Percentiles rank a stretch among this genome's conserved stretches.
Conservation (phyloP, 2,888 invertebrate species). For the Mellilla xanthometata region DNA sequence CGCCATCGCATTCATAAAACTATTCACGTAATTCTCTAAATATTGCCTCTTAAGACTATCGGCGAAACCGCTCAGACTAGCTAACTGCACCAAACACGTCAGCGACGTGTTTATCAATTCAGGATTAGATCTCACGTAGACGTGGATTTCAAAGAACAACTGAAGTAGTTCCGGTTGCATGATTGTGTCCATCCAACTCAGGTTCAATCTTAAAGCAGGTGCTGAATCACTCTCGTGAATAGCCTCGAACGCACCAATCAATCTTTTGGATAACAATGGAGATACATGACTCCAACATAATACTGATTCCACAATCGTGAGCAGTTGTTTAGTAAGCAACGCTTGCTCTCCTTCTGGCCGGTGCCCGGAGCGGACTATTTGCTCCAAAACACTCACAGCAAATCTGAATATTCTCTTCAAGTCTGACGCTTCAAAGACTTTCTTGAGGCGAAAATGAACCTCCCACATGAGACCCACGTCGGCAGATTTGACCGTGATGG, state of each 20-base stretch:
- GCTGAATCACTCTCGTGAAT: constrained; percentile 86
- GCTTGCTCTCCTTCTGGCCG: constrained; percentile 77
- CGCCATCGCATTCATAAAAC: constrained; percentile 69
- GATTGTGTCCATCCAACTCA: constrained; percentile 89
- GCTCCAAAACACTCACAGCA: constrained; percentile 70
- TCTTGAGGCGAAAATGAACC: constrained; percentile 91
- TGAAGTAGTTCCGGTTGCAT: constrained; percentile 88
- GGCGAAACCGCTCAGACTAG: constrained; percentile 68
- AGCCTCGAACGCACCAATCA: constrained; percentile 87
- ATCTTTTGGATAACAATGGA: constrained; percentile 84
- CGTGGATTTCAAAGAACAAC: constrained; percentile 92
- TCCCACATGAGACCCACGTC: constrained; percentile 95
- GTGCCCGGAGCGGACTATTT: constrained; percentile 67
- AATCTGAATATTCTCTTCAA: constrained; percentile 89
- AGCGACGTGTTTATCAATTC: constrained; percentile 90
- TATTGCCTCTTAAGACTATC: constrained; percentile 68
- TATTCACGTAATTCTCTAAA: constrained; percentile 70
- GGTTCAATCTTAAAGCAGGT: constrained; percentile 84
- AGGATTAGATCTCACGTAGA: constrained; percentile 89
- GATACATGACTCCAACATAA: constrained; percentile 92
- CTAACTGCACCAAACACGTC: constrained; percentile 91
- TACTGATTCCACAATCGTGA: constrained; percentile 90
- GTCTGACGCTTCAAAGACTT: constrained; percentile 91
- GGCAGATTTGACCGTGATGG: constrained; percentile 91
- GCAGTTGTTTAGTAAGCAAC: constrained; percentile 85